These are phyloP conservation scores for Suncus etruscus DNA, from an alignment of 2,113 vertebrate species.

Conservation along the genomic window DNA sequence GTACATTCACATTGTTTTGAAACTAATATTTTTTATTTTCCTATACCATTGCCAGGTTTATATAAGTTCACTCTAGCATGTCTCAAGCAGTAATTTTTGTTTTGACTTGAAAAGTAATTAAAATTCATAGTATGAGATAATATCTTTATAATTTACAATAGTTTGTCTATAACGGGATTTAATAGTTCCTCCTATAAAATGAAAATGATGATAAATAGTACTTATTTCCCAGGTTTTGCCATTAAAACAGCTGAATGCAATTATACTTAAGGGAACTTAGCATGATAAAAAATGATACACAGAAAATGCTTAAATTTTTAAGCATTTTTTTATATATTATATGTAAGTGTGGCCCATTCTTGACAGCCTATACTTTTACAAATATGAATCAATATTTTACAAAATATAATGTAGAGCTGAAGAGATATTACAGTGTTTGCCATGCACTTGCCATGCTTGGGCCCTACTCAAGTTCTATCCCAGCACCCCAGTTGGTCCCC, in stretches of 20 bases:
- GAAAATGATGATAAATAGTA: conserved; percentile 21
- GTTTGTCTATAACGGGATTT: conserved; percentile 3
- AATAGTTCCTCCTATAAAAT: conserved; percentile 27
- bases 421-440: no score
- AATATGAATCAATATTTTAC: conserved; percentile 8
- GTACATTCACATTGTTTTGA: conserved; percentile 13
- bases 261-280: not conserved
- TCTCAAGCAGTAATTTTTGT: conserved; percentile 46
- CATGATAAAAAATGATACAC: not conserved
- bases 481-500: no score
- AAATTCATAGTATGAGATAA: conserved; percentile 38
- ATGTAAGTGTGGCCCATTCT: not conserved
- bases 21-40: conserved; percentile 44
- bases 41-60: not conserved
- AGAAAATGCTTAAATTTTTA: conserved; percentile 33
- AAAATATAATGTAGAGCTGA: conserved; percentile 10
- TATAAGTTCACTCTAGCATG: conserved; percentile 19
- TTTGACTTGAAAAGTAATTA: conserved; percentile 43
- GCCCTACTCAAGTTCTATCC: no score
- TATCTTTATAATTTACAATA: conserved; percentile 11
- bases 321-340: conserved; percentile 5
- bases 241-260: not conserved
- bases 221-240: conserved; percentile 33
- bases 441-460: no score
- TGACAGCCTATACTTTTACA: conserved; percentile 45